Evolutionary conservation across 2,797 vertebrate species (phyloP).

Genomic region (Leptatherina wallacei): DNA sequence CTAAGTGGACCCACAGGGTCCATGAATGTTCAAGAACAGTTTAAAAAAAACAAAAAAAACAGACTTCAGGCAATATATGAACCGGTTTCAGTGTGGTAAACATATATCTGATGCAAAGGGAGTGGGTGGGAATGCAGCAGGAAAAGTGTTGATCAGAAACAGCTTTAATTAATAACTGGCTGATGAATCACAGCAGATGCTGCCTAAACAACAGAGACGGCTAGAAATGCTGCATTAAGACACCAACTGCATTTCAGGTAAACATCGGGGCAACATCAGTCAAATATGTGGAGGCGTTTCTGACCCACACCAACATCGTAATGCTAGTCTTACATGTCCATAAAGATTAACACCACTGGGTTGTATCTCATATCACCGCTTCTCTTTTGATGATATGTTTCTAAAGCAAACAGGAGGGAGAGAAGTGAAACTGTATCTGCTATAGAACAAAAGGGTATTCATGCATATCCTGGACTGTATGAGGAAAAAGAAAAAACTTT

Average conservation of each 20-base stretch:
- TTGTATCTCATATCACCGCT: background rate
- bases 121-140: constrained; percentile 32
- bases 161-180: constrained; percentile 48
- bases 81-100: constrained; percentile 19
- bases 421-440: background rate
- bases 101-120: constrained; percentile 21
- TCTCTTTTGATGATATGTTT: background rate
- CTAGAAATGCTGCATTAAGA: constrained; percentile 2
- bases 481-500: background rate
- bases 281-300: background rate
- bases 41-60: background rate
- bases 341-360: background rate
- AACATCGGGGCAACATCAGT: background rate
- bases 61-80: constrained; percentile 13
- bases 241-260: background rate
- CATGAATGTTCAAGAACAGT: background rate
- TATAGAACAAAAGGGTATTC: constrained; percentile 3
- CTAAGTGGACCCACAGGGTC: background rate
- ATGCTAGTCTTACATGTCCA: background rate
- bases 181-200: constrained; percentile 15
- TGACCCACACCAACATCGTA: background rate
- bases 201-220: constrained; percentile 22
- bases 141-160: constrained; percentile 40
- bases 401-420: background rate
- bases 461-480: background rate